A percentile compares a stretch with the other conserved stretches of the same genome.
phyloP scores from a whole-genome alignment of 2,888 invertebrate genomes.

The Eupithecia vulgata region DNA sequence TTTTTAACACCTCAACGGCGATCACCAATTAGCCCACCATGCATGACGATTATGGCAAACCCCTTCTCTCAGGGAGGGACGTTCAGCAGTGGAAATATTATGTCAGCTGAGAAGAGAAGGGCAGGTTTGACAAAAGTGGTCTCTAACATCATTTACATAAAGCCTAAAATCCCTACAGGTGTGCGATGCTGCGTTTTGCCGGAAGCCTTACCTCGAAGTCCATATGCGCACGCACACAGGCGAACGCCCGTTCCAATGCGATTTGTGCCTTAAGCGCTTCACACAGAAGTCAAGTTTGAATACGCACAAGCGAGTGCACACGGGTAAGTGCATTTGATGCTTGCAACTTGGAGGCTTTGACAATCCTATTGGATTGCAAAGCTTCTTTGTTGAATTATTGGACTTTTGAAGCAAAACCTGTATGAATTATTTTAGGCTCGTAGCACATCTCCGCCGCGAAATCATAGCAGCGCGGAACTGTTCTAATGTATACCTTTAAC shows the following conservation, averaged over 20 bases:
- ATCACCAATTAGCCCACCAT: too few relatives aligned
- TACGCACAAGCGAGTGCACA: slow-evolving; percentile 91
- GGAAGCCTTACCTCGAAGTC: slow-evolving; percentile 91
- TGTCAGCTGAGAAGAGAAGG: background rate
- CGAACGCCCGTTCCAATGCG: slow-evolving; percentile 89
- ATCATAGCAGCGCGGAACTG: too few relatives aligned
- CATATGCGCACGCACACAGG: slow-evolving; percentile 92
- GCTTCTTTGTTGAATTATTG: slow-evolving; percentile 31
- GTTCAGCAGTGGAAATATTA: background rate
- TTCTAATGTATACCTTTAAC: too few relatives aligned
- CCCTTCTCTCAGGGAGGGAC: too few relatives aligned
- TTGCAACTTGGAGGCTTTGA: slow-evolving; percentile 31
- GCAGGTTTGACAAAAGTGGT: too few relatives aligned
- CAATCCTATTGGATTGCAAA: slow-evolving; percentile 31
- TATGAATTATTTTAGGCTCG: slow-evolving; percentile 3
- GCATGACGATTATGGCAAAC: too few relatives aligned
- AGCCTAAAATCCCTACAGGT: slow-evolving; percentile 61
- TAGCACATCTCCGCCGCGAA: too few relatives aligned
- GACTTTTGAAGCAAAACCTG: slow-evolving; percentile 18
- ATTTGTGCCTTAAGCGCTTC: slow-evolving; percentile 89
- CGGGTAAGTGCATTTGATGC: slow-evolving; percentile 73
- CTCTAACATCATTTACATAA: background rate
- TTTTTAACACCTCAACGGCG: background rate
- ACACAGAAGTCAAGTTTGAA: slow-evolving; percentile 92
- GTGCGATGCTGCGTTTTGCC: slow-evolving; percentile 91